A percentile compares a stretch with the other conserved stretches of the same genome.
These are phyloP conservation scores for Lepidothrix coronata DNA, from an alignment of 2,113 vertebrate species.

Conservation along the genomic window DNA sequence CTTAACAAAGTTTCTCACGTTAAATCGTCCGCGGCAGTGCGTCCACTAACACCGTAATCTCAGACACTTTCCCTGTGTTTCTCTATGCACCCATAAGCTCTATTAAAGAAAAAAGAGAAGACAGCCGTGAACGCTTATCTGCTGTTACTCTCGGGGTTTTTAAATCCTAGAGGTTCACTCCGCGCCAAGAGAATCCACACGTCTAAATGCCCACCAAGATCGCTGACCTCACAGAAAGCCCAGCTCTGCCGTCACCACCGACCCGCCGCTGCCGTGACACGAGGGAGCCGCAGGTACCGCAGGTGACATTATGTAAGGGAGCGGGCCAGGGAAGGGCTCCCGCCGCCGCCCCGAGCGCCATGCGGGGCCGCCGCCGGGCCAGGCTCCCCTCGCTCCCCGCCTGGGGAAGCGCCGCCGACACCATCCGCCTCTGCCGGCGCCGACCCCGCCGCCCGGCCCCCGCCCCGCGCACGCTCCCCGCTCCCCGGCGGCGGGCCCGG, in stretches of 20 bases:
- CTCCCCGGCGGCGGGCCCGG: not conserved
- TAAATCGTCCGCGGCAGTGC: accelerated
- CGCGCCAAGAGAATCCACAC: not conserved
- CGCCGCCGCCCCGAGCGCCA: not conserved
- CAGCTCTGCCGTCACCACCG: not conserved
- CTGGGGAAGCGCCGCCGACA: not conserved
- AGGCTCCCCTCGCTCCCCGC: not conserved
- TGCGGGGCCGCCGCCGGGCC: not conserved
- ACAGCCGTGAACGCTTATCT: not conserved
- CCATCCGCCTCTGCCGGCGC: not conserved
- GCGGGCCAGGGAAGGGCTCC: not conserved
- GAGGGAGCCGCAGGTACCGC: not conserved
- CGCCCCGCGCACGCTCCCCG: not conserved
- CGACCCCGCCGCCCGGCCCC: not conserved
- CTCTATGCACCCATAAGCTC: not conserved
- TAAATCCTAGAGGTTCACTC: not conserved
- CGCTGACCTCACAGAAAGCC: not conserved
- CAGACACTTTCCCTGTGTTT: accelerated
- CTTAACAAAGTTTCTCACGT: not conserved
- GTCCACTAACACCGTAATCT: not conserved
- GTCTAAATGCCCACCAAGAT: accelerated
- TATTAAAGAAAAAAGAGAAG: accelerated
- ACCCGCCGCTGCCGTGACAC: not conserved
- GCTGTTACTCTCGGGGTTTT: no score
- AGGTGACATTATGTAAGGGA: not conserved